These are phyloP conservation scores for Perizoma affinitatum DNA, from an alignment of 2,888 invertebrate species.

Conservation along the genomic window DNA sequence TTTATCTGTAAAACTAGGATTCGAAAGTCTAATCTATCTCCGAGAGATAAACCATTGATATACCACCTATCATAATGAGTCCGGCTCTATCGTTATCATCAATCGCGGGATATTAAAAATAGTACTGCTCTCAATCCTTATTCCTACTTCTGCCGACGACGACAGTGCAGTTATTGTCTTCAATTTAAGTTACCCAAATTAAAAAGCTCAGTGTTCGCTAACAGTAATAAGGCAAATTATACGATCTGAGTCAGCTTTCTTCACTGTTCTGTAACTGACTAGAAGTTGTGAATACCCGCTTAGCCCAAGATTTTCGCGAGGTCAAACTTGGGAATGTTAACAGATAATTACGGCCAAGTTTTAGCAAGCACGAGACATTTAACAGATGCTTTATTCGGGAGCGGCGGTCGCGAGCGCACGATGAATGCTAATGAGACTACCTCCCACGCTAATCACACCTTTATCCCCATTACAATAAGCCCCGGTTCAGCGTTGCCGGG, in stretches of 20 bases:
- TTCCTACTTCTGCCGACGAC: no score
- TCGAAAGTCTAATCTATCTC: no score
- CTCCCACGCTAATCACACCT: constrained; percentile 55
- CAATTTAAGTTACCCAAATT: no score
- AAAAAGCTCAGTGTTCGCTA: no score
- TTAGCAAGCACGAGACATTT: constrained; percentile 83
- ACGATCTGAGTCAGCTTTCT: constrained; percentile 9
- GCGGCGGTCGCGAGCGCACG: constrained; percentile 79
- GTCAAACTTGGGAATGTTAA: constrained; percentile 84
- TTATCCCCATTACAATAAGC: constrained; percentile 56
- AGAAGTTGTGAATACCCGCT: constrained; percentile 67
- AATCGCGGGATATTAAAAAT: no score
- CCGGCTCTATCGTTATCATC: no score
- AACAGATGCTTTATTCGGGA: constrained; percentile 83
- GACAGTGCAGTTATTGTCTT: no score
- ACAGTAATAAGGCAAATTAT: neutral
- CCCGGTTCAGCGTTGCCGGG: constrained; percentile 50
- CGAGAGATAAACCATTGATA: no score
- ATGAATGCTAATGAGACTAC: constrained; percentile 80
- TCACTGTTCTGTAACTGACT: constrained; percentile 24
- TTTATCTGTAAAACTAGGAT: no score
- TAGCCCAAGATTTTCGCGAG: constrained; percentile 76
- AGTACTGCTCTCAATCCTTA: no score
- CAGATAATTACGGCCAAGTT: constrained; percentile 83
- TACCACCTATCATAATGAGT: no score